Percentiles rank a stretch among this genome's conserved stretches.
These are phyloP conservation scores for Onychomys arenicola DNA, from an alignment of 2,797 vertebrate genomes.

Conservation along the genomic window DNA sequence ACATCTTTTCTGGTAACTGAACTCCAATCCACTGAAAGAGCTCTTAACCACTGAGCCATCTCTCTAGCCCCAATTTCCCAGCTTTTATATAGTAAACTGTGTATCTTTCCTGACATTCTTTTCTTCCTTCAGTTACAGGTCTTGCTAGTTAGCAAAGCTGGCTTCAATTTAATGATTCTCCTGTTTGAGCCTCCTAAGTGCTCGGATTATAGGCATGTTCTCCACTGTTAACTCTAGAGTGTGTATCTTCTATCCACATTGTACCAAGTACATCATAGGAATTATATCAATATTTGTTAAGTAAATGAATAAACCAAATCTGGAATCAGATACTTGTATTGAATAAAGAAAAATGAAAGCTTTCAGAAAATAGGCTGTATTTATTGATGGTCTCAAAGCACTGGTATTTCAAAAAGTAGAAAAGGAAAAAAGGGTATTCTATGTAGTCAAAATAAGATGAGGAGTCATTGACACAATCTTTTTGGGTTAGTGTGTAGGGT, in stretches of 20 bases:
- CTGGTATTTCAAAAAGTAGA: conserved; percentile 52
- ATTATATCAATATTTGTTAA: conserved; percentile 53
- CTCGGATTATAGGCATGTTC: neutral
- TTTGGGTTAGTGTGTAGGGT: neutral
- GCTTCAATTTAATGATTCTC: neutral
- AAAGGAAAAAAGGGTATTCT: neutral
- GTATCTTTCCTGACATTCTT: neutral
- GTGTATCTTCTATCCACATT: neutral
- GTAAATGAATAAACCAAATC: neutral
- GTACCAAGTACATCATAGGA: neutral
- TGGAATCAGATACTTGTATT: conserved; percentile 20
- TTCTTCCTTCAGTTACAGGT: neutral
- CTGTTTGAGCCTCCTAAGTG: neutral
- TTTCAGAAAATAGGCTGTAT: conserved; percentile 17
- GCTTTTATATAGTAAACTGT: conserved; percentile 27
- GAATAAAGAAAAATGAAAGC: conserved; percentile 34
- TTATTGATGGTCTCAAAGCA: conserved; percentile 31
- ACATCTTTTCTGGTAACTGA: neutral
- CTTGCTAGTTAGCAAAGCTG: neutral
- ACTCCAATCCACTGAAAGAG: neutral
- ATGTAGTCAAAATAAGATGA: conserved; percentile 4
- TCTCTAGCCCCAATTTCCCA: neutral
- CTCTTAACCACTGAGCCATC: neutral
- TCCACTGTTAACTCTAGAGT: neutral
- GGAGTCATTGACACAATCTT: neutral